These are phyloP conservation scores for Theropithecus gelada DNA, from an alignment of 2,113 vertebrate species.

Conservation along the genomic window DNA sequence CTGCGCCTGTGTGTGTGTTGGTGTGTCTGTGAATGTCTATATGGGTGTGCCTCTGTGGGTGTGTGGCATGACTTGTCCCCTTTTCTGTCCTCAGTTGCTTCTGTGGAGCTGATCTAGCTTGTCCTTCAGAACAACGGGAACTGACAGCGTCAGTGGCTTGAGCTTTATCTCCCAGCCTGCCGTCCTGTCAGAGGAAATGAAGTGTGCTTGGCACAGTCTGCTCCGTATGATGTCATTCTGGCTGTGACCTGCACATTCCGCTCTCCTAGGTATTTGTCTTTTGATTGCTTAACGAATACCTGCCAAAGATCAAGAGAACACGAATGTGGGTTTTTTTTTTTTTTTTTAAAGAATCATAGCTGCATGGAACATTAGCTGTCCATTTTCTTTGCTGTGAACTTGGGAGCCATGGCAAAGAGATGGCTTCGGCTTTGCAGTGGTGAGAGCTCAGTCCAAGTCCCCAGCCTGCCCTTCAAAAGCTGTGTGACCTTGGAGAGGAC, in stretches of 20 bases:
- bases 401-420: background rate
- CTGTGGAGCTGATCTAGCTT: background rate
- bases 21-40: background rate
- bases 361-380: background rate
- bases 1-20: too few species aligned
- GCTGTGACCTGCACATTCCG: background rate
- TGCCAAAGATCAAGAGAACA: constrained; percentile 32
- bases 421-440: background rate
- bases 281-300: constrained; percentile 44
- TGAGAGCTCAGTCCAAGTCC: background rate
- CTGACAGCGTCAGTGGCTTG: background rate
- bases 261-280: constrained; percentile 60
- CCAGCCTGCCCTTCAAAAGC: background rate
- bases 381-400: background rate
- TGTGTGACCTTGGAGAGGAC: background rate
- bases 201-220: constrained; percentile 46
- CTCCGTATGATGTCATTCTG: constrained; percentile 55
- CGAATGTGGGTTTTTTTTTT: background rate
- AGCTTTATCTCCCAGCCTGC: constrained; percentile 45
- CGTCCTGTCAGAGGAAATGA: constrained; percentile 48
- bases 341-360: background rate
- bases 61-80: background rate
- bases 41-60: background rate
- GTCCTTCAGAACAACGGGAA: constrained; percentile 41
- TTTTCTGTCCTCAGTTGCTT: background rate